Evolutionary conservation across 2,113 vertebrate genomes (phyloP), one percentile per base, ranked within the genome.

Genomic region (Daphoenositta chrysoptera): DNA sequence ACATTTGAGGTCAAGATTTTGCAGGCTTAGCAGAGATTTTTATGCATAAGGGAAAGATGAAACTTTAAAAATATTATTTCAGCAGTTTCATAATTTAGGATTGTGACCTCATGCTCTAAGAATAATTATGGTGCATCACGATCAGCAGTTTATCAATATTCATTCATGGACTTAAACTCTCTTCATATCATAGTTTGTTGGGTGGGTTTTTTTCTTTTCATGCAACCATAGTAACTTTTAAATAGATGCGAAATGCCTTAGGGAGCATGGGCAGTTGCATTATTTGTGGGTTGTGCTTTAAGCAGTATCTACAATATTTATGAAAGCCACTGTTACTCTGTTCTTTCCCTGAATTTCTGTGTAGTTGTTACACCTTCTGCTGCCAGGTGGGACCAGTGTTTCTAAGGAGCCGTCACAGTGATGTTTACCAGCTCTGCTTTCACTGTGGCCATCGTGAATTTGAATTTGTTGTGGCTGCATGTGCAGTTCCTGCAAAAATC

Each of bases 31-130:
- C 97, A 96, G 83, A 97, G 94, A 91, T 91, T 96, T 96, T 96
- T 92, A 87, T 96, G 91, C 93, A 93, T 96, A 95, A 96, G 96
- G 92, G 95, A 97, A 97, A 97, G 94, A 94, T 97, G 92, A 97
- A 97, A 95, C 96, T 97, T 95, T 66, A 86, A 97, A 97, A 97
- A 97, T 95, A 97, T 95, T 96, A 97, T 96, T 97, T 97, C 96
- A 97, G 96, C 97, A 97, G 77, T 97, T 96, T 97, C 70, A 82
- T 96, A 94, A 89, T 96, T 97, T 94, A 87, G 73, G 86, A 83
- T 93, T 89, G 88, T 97, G 96, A 97, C 97, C 93, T 96, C 96
- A 93, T 96, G 77, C 73, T 90, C 85, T 87, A 95, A 95, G 91
- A 95, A 96, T 97, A 97, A 90, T 94, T 96, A 91, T 57, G 86